Conservation (phyloP, 2,797 vertebrate genomes). For the Miichthys miiuy region DNA sequence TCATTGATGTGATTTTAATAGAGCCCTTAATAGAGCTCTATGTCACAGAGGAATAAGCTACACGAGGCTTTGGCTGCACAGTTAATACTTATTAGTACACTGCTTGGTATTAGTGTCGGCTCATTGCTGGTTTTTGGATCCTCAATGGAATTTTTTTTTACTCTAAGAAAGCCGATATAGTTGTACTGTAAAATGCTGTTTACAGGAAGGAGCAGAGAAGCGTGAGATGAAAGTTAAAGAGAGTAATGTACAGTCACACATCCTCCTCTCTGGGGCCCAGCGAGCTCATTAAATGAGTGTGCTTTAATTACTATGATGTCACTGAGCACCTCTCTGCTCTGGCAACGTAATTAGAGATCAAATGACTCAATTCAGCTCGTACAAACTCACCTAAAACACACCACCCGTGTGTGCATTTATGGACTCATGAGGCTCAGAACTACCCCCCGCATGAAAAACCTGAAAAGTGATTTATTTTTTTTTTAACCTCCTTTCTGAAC, state of each 20-base stretch:
- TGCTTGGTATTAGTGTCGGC: not conserved
- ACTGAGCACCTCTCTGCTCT: constrained; percentile 43
- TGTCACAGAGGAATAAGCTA: not conserved
- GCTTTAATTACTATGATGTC: constrained; percentile 78
- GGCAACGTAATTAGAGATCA: constrained; percentile 60
- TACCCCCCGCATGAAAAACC: not conserved
- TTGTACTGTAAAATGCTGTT: not conserved
- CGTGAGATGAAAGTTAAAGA: constrained; percentile 21
- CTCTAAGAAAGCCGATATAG: not conserved
- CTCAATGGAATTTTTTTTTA: not conserved
- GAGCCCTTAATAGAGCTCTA: not conserved
- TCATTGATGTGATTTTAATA: not conserved
- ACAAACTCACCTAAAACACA: constrained; percentile 41
- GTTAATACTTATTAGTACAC: not conserved
- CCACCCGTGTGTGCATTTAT: not conserved
- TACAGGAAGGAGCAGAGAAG: not conserved
- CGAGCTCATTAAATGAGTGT: constrained; percentile 62
- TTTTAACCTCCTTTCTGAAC: not conserved
- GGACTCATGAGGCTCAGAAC: not conserved
- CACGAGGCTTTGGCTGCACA: not conserved
- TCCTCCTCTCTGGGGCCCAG: constrained; percentile 36
- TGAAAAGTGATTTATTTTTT: not conserved
- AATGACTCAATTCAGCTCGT: constrained; percentile 34
- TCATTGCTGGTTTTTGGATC: not conserved
- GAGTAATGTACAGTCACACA: constrained; percentile 18